These are phyloP conservation scores for Malurus melanocephalus DNA, from an alignment of 2,113 vertebrate species.

Conservation along the genomic window DNA sequence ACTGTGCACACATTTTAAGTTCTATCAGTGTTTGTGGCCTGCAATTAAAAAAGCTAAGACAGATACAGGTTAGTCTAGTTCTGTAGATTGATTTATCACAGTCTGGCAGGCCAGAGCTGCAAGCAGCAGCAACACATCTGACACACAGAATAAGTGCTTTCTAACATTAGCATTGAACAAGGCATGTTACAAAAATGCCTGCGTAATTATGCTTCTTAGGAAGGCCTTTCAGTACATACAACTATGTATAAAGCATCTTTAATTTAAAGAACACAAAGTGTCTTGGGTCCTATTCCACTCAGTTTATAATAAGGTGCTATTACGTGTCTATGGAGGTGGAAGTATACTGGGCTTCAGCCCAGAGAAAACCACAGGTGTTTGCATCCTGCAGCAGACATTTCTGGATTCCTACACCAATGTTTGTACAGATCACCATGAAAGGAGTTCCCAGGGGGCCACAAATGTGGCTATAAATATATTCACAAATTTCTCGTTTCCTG, in stretches of 20 bases:
- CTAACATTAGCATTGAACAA: constrained; percentile 27
- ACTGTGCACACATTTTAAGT: constrained; percentile 22
- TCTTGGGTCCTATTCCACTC: background rate
- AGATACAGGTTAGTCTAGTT: background rate
- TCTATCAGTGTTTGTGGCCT: constrained; percentile 22
- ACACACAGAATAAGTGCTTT: constrained; percentile 6
- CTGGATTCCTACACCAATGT: background rate
- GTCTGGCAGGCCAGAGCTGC: background rate
- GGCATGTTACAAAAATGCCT: background rate
- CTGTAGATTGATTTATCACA: background rate
- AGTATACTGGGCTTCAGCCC: background rate
- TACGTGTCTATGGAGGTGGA: background rate
- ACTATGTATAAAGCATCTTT: background rate
- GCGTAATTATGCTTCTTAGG: background rate
- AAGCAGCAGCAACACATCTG: background rate
- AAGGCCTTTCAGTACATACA: background rate
- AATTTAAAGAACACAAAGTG: background rate
- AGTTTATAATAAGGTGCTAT: background rate
- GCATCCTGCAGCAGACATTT: background rate
- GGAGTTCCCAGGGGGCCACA: background rate
- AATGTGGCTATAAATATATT: background rate
- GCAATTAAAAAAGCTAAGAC: background rate
- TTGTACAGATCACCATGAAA: background rate
- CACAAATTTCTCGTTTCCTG: background rate
- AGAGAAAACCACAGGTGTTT: background rate